Percentiles rank a stretch among this genome's conserved stretches.
Conservation (phyloP, 2,797 vertebrate species). For the Myotis pilosus region DNA sequence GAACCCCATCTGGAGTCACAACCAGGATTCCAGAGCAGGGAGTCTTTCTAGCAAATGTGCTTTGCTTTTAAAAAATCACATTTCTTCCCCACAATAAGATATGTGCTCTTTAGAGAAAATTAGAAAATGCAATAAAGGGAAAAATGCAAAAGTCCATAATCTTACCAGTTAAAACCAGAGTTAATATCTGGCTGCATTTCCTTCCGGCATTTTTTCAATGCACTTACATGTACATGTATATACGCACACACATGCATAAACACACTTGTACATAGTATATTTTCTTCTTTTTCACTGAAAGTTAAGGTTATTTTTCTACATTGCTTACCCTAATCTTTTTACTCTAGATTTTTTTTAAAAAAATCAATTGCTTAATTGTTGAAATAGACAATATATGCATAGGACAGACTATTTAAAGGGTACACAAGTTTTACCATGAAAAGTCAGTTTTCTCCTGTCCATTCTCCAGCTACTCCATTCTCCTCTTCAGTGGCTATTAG, state of each 20-base stretch:
- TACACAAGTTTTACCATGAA: background rate
- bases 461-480: background rate
- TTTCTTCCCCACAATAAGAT: background rate
- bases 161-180: background rate
- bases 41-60: background rate
- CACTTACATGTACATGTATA: background rate
- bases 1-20: background rate
- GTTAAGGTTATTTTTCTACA: background rate
- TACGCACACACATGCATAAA: background rate
- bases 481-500: background rate
- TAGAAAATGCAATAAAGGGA: background rate
- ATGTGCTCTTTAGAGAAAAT: slow-evolving; percentile 23
- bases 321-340: background rate
- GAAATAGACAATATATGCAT: background rate
- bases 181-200: background rate
- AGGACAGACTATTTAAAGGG: background rate
- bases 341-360: background rate
- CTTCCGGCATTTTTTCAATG: background rate
- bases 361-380: slow-evolving; percentile 24
- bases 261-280: background rate
- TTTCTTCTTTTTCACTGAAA: background rate
- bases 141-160: background rate
- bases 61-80: background rate
- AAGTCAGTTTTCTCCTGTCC: background rate
- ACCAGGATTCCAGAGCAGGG: background rate